These are phyloP conservation scores for Cyanoderma ruficeps DNA, from an alignment of 2,113 vertebrate genomes.

Conservation along the genomic window DNA sequence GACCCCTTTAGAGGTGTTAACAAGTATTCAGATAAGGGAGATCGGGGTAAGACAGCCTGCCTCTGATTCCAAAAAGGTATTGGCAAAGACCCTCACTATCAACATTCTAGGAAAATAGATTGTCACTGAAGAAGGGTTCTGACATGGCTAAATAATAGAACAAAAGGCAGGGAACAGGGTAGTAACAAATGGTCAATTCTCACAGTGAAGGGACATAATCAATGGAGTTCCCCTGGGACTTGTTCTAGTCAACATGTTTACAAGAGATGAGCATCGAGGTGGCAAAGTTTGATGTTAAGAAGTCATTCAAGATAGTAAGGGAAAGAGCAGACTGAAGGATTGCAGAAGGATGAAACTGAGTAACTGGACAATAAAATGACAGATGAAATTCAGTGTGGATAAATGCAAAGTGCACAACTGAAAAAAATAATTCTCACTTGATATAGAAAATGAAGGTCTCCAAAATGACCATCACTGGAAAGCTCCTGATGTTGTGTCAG, in stretches of 20 bases:
- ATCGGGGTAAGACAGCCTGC: neutral
- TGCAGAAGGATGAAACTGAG: neutral
- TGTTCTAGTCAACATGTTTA: neutral
- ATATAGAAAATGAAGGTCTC: neutral
- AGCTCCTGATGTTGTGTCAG: neutral
- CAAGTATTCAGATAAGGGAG: neutral
- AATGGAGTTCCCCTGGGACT: neutral
- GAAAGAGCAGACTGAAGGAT: neutral
- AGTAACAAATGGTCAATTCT: neutral
- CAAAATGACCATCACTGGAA: neutral
- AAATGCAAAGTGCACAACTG: neutral
- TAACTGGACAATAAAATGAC: neutral
- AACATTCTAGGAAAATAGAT: neutral
- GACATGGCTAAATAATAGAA: neutral
- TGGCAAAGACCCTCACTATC: neutral
- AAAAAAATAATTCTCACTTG: conserved; percentile 2
- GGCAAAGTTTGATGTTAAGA: neutral
- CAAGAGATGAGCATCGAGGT: neutral
- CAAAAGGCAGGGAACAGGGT: neutral
- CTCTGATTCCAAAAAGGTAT: neutral
- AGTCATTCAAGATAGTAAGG: neutral
- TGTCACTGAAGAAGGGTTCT: neutral
- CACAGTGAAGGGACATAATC: neutral
- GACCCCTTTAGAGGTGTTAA: neutral
- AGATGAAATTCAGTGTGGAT: neutral